Evolutionary conservation across 2,888 invertebrate genomes (phyloP), one percentile per base, ranked within the genome.

Genomic region (Isoperla grammatica): DNA sequence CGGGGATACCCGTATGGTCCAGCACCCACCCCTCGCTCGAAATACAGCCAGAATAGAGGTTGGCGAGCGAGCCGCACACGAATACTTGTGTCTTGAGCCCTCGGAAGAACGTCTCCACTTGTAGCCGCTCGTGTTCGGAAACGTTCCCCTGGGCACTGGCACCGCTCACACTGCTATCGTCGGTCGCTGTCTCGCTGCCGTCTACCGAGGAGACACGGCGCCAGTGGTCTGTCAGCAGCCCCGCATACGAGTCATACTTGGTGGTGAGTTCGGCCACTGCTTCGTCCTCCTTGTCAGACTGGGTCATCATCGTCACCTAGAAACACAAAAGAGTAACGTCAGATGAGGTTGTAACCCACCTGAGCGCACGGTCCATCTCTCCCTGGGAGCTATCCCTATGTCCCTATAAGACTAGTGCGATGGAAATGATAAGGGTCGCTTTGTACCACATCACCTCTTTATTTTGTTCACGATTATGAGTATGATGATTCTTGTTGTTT

Each of bases 21-120:
- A 90, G 77, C 65, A 83, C 81, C 90, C 91, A 91, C 20, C 68
- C 69, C 42, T 78, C 76, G 55, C 73, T 69, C 57, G 78, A 76
- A 19, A 80, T 78, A 58, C 78, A 79, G 66, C 83, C 82, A 62
- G 80, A 79, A 72, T 87, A 87, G 45, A 87, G 73, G 73, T 87
- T 87, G 46, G 88, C 89, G 69, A 90, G 72, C 8, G 89, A 87
- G 64, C 83, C 81, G 70, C 88, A 85, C 2, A 90, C 90, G 71
- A 80, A 86, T 40, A 91, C 83, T 73, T 87, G 85, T 0, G 90
- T 88, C 71, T 88, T 88, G 62, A 89, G 79, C 56, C 89, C 88
- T 62, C 84, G 81, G 69, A 87, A 87, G 72, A 86, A 87, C 57
- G 84, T 81, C 71, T 88, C 87, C 60, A 88, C 81, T 71, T 87